A percentile compares a stretch with the other conserved stretches of the same genome.
phyloP scores from a whole-genome alignment of 2,797 vertebrate genomes.

The Pyrocephalus nanus region DNA sequence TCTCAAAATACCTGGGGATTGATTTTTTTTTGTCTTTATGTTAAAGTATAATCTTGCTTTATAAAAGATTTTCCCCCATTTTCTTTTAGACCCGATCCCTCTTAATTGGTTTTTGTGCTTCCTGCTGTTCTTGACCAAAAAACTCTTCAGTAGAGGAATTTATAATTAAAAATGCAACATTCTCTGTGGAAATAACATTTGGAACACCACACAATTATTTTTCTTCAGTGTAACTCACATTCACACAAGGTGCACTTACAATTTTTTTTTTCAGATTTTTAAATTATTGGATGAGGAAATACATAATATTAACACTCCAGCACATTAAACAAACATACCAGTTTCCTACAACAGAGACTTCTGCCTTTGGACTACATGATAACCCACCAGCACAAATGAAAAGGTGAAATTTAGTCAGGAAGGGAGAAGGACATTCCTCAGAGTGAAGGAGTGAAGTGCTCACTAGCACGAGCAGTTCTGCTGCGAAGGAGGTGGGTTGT shows the following conservation, averaged over 20 bases:
- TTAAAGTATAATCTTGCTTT: not conserved
- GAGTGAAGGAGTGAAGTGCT: not conserved
- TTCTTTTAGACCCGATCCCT: not conserved
- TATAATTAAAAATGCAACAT: not conserved
- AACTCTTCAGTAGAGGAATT: not conserved
- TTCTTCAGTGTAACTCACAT: conserved; percentile 23
- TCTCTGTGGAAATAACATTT: not conserved
- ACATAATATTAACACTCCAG: conserved; percentile 3
- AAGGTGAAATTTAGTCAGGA: not conserved
- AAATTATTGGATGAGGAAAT: conserved; percentile 15
- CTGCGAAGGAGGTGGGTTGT: conserved; percentile 86
- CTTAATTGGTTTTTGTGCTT: not conserved
- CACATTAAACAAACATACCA: conserved; percentile 37
- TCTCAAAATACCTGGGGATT: not conserved
- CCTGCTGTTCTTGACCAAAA: not conserved
- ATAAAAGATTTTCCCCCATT: not conserved
- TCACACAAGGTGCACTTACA: conserved; percentile 21
- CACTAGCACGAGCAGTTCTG: conserved; percentile 92
- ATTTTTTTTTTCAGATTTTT: not conserved
- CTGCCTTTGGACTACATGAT: conserved; percentile 15
- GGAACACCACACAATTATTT: conserved; percentile 9
- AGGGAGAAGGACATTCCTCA: not conserved
- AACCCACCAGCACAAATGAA: conserved; percentile 20
- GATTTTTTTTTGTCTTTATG: not conserved
- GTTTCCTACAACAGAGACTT: conserved; percentile 29